A percentile compares a stretch with the other conserved stretches of the same genome.
Evolutionary conservation across 1,140 invertebrate species (phyloP).

Genomic region (Camponotus floridanus): DNA sequence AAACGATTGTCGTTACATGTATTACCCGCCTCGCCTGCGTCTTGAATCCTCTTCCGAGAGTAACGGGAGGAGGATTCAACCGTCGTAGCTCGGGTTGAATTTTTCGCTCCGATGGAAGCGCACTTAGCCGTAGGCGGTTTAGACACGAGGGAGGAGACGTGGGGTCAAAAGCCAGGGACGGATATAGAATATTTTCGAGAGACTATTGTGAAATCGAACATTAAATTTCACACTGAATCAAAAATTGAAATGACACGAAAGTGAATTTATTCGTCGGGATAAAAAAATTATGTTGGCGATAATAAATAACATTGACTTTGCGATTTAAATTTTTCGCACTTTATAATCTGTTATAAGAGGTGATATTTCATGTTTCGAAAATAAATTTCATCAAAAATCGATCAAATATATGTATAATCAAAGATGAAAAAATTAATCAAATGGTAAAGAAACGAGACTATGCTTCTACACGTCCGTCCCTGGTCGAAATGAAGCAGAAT

Average conservation of each 20-base stretch:
- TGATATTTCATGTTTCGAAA: not conserved
- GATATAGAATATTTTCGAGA: conserved; percentile 1
- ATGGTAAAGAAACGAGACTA: not conserved
- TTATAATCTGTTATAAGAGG: not conserved
- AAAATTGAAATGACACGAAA: not conserved
- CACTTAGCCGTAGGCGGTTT: conserved; percentile 63
- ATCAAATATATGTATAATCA: not conserved
- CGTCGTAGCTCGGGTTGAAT: conserved; percentile 53
- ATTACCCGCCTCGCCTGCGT: conserved; percentile 29
- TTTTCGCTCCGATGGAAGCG: conserved; percentile 65
- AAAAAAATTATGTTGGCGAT: not conserved
- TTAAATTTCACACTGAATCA: not conserved
- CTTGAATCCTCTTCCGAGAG: conserved; percentile 37
- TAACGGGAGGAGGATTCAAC: conserved; percentile 21
- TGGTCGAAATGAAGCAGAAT: not conserved
- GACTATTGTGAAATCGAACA: not conserved
- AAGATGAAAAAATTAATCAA: not conserved
- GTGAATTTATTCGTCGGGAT: not conserved
- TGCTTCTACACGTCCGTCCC: not conserved
- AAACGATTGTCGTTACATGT: conserved; percentile 50
- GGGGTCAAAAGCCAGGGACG: conserved; percentile 12
- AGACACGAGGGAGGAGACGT: conserved; percentile 28
- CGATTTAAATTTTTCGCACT: not conserved
- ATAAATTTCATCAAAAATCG: not conserved
- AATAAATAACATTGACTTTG: too few species aligned